Evolutionary conservation across 2,888 invertebrate genomes (phyloP).

Genomic region (Cheilosia grossa): DNA sequence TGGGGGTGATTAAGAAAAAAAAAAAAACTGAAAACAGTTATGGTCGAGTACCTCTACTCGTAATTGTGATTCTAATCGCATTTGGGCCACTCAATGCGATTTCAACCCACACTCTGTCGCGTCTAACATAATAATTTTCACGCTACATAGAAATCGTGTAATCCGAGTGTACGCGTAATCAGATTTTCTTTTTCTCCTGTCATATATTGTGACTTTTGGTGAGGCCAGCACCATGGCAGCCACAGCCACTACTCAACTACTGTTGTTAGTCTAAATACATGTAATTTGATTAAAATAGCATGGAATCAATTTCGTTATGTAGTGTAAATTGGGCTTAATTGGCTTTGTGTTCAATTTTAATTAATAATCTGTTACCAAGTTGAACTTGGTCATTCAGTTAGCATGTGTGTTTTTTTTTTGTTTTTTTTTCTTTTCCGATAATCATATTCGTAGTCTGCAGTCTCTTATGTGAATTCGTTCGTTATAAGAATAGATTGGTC

Average conservation of each 20-base stretch:
- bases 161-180: constrained; percentile 32
- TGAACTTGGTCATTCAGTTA: constrained; percentile 16
- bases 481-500: constrained; percentile 62
- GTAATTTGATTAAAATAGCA: constrained; percentile 52
- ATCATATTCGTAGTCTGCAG: constrained; percentile 11
- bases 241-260: neutral
- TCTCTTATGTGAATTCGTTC: constrained; percentile 55
- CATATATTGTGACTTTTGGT: neutral
- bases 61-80: constrained; percentile 64
- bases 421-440: neutral
- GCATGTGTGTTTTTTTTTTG: neutral
- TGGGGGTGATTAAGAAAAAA: constrained; percentile 7
- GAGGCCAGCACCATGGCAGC: constrained; percentile 4
- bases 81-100: constrained; percentile 43
- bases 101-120: constrained; percentile 32
- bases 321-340: constrained; percentile 71
- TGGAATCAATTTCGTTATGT: constrained; percentile 51
- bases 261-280: constrained; percentile 7
- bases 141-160: constrained; percentile 52
- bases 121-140: constrained; percentile 44
- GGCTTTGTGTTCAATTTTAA: constrained; percentile 60
- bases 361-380: constrained; percentile 53
- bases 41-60: constrained; percentile 40
- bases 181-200: constrained; percentile 60
- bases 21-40: constrained; percentile 19